These are phyloP conservation scores for Tetramorium simillimum DNA, from an alignment of 1,140 invertebrate genomes.

Conservation along the genomic window DNA sequence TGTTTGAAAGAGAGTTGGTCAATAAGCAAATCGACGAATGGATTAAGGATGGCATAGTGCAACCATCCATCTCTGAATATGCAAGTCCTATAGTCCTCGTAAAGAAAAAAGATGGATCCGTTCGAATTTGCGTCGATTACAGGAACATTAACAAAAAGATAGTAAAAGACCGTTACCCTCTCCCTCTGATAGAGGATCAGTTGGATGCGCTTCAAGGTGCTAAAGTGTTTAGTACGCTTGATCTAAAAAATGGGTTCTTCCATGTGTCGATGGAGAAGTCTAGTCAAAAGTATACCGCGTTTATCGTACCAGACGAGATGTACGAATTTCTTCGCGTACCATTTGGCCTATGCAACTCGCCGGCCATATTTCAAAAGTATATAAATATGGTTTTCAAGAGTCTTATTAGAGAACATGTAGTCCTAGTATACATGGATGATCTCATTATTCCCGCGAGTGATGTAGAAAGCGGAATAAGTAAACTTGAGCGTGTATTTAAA, in stretches of 20 bases:
- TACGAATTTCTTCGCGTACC: conserved; percentile 15
- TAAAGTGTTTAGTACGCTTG: conserved; percentile 9
- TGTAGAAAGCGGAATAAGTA: background rate
- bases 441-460: background rate
- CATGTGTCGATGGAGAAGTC: conserved; percentile 1
- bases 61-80: conserved; percentile 9
- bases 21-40: conserved; percentile 16
- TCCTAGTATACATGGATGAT: conserved; percentile 29
- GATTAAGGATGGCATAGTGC: background rate
- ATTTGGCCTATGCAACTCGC: conserved; percentile 20
- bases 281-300: conserved; percentile 30
- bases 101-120: conserved; percentile 22
- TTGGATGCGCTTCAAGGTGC: background rate
- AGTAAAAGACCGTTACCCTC: conserved; percentile 7
- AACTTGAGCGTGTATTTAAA: background rate
- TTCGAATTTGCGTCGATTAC: conserved; percentile 23
- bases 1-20: background rate
- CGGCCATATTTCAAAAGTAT: conserved; percentile 22
- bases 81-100: conserved; percentile 25
- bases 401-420: background rate
- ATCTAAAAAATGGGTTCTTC: conserved; percentile 23
- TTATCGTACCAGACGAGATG: background rate
- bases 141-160: background rate
- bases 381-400: conserved; percentile 54
- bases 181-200: conserved; percentile 27